Evolutionary conservation across 2,888 invertebrate species (phyloP), one percentile per base, ranked within the genome.

Genomic region (Chirona hameri): DNA sequence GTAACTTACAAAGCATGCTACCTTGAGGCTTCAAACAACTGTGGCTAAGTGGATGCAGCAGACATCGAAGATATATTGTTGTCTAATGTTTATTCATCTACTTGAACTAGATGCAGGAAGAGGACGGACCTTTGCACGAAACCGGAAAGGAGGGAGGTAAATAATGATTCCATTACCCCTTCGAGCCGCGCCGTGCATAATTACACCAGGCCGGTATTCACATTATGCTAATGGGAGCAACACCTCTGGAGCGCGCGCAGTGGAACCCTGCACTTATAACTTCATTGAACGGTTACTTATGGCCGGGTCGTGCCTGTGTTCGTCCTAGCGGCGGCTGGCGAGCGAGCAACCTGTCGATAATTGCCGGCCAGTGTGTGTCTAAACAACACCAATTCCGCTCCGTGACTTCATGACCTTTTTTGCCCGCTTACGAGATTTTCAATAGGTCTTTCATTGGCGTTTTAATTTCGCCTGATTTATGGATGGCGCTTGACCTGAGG

Each of bases 201-300:
- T 72, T 72, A 72, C 72, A 72, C 72, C 39, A 2, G 5, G 18
- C 18, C 15, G 72, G 72, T 72, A 72, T 72, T 72, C 72, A 72
- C 72, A 72, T 31, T 72, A 72, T 72, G 72, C 72, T 72, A 72
- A 72, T 72, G 39, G 31, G 18, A 72, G 72, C 72, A 72, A 72
- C 72, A 72, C 72, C 72, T 72, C 72, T 39, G 39, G 72, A 39
- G 21, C 15, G 21, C 21, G 31, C 31, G 39, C 72, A 21, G 31
- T 18, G 15, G 5, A 21, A 39, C 72, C 72, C 72, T 39, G 72
- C 72, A 72, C 21, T 72, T 72, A 72, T 72, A 72, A 39, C 72
- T 72, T 72, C 72, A 72, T 72, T 29, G 72, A 39, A 18, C 72
- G 39, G 72, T 72, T 72, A 72, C 31, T 72, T 72, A 72, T 18